Evolutionary conservation across 2,797 vertebrate genomes (phyloP), one percentile per base, ranked within the genome.

Genomic region (Todus mexicanus): DNA sequence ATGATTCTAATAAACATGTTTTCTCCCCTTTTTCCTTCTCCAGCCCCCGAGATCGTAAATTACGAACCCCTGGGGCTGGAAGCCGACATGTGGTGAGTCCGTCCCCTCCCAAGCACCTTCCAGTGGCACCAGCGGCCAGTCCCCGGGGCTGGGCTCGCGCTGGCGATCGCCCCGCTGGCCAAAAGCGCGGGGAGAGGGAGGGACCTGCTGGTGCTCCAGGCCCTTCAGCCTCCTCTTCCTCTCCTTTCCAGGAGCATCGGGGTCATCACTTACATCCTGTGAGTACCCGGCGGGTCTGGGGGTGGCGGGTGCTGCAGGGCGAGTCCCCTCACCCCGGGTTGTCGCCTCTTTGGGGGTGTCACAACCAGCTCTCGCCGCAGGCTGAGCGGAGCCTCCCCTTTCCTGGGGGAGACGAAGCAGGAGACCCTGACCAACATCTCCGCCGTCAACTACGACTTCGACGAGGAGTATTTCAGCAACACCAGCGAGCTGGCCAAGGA

Each of bases 11-110:
- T n/a, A 5, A 89, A 4, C 7, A 4, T 48, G 2, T 87, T 63
- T 57, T 63, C 33, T 64, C 17, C 2, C 13, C 11, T 37, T 14
- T 76, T 70, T 76, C n/a, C 48, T 89, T 74, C 95, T 69, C 31
- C 97, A 99, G 99, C 99, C 64, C 99, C 99, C 5, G 99, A 99
- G 98, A 99, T 99, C 2, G 99, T 99, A 70, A 99, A 99, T 97
- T 99, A 99, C 2, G 99, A 99, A 59, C 99, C 99, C 3, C 98
- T 99, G 74, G 99, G 99, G n/a, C 97, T 99, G 96, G 99, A 99
- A 96, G 99, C 99, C 0, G 99, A 99, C 96, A 99, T 99, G 99
- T 99, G 99, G 99, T 99, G 95, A 98, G 98, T 96, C 70, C 71
- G 12, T 77, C 50, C 54, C n/a, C 31, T 78, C 18, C 45, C 0